A percentile compares a stretch with the other conserved stretches of the same genome.
Conservation (phyloP, 2,113 vertebrate genomes). For the Bos indicus region DNA sequence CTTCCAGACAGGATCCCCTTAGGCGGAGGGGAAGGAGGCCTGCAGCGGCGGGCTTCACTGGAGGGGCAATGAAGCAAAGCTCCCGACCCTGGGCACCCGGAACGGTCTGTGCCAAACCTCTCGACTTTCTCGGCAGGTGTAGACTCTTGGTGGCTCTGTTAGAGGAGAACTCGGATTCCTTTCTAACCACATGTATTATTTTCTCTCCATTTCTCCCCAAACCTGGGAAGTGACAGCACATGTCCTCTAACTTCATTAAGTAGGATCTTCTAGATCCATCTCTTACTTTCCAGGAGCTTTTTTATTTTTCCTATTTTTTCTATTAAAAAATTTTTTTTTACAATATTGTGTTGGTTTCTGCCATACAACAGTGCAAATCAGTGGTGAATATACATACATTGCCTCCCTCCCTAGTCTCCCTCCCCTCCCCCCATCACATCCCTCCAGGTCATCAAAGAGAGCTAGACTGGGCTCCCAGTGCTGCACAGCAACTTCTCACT, state of each 20-base stretch:
- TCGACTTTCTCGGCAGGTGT: no score
- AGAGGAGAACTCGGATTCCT: neutral
- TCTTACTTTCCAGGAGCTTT: neutral
- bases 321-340: neutral
- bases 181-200: neutral
- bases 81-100: neutral
- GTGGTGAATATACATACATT: neutral
- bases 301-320: neutral
- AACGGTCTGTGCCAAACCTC: neutral
- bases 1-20: neutral
- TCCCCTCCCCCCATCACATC: neutral
- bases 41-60: rapidly evolving
- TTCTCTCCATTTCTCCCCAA: neutral
- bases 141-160: neutral
- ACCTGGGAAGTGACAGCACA: neutral
- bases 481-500: neutral
- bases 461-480: neutral
- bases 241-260: neutral
- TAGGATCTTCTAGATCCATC: neutral
- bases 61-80: neutral
- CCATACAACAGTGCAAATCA: neutral
- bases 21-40: neutral
- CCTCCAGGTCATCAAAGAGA: neutral
- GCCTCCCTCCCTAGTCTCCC: neutral
- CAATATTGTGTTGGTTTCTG: neutral